Base-by-base conservation (phyloP, 2,888 invertebrate species). In the Megastigmus dorsalis region DNA sequence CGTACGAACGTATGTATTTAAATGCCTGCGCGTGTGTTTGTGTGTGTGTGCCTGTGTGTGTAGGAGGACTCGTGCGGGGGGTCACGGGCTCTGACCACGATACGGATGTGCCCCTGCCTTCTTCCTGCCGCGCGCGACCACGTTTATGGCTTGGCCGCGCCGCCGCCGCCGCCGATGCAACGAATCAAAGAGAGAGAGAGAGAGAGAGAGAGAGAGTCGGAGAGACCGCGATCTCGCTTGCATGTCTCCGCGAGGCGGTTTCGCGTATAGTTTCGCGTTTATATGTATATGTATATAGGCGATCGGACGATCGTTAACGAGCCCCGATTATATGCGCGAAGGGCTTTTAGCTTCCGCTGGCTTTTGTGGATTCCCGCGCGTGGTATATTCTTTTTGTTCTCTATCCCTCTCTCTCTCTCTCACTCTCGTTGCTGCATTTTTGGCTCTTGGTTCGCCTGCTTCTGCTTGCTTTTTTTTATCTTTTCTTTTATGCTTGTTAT, bases 101-200 rank as follows among this genome's bases (percentile, higher is more conserved):
- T 87, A 87, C 88, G 88, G 88, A 88, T 88, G 88, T 88, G 88
- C 87, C 87, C 85, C 88, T 87, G 87, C 88, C 88, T 85, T 87
- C 87, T 87, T 88, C 88, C 88, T 88, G 77, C 69, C 54, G 28
- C 50, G 52, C 45, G 43, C 67, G 10, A 26, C 72, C 57, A 23
- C 45, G 28, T 48, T 13, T 48, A 36, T 28, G 45, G 67, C 36
- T 57, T 13, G 15, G 4, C 18, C 13, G 26, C 43, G 28, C 33
- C 18, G 33, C 38, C 9, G 36, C 20, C 33, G 50, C 23, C 6
- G 50, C 23, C 26, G 50, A n/a, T n/a, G n/a, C n/a, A n/a, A n/a
- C n/a, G n/a, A n/a, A n/a, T n/a, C n/a, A n/a, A n/a, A n/a, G 50
- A 41, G 52, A 20, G n/a, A 13, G 59, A 7, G 18, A 45, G 13